Evolutionary conservation across 2,113 vertebrate genomes (phyloP).

Genomic region (Oxyruncus cristatus): DNA sequence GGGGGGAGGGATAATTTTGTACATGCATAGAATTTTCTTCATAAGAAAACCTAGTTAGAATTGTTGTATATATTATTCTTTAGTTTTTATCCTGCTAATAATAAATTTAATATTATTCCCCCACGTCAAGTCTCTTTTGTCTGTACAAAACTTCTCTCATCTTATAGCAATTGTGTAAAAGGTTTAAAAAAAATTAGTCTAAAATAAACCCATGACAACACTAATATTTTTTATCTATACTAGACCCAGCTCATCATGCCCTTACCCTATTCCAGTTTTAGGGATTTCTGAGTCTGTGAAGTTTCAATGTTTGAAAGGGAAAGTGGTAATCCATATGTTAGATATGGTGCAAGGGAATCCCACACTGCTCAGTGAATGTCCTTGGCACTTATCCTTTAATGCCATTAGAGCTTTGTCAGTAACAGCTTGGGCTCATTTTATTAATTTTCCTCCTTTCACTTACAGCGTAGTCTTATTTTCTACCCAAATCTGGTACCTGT

Average conservation of each 20-base stretch:
- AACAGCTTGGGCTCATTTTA: neutral
- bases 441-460: neutral
- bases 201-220: too few species aligned
- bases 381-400: neutral
- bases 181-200: too few species aligned
- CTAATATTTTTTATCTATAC: neutral
- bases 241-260: neutral
- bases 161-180: too few species aligned
- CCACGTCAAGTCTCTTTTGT: too few species aligned
- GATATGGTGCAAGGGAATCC: neutral
- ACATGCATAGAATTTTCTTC: too few species aligned
- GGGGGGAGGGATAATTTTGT: too few species aligned
- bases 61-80: too few species aligned
- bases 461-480: neutral
- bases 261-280: neutral
- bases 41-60: too few species aligned
- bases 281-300: neutral
- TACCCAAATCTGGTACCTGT: neutral
- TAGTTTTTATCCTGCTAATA: too few species aligned
- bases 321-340: neutral
- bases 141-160: too few species aligned
- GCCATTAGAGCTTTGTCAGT: neutral
- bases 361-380: neutral
- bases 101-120: too few species aligned
- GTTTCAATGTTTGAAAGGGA: neutral